A percentile compares a stretch with the other conserved stretches of the same genome.
phyloP scores from a whole-genome alignment of 2,113 vertebrate species.

The Apodemus sylvaticus region DNA sequence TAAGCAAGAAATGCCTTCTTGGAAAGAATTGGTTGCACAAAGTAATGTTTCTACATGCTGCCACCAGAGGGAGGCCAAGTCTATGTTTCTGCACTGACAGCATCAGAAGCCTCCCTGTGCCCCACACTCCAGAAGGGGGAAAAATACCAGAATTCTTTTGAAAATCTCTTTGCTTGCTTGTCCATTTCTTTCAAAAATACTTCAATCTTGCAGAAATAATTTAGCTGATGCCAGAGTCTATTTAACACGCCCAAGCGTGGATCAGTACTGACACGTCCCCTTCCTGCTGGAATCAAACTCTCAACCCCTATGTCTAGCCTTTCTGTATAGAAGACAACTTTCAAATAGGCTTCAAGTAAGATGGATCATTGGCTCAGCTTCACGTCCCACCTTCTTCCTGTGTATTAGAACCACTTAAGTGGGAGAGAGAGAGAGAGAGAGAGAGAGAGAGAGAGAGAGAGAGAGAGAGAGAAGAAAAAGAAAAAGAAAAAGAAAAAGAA shows the following conservation, averaged over 20 bases:
- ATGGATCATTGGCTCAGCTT: constrained; percentile 52
- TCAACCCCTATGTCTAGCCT: constrained; percentile 33
- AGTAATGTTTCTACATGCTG: background rate
- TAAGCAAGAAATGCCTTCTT: background rate
- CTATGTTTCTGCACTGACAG: background rate
- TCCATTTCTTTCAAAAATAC: constrained; percentile 68
- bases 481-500: no score
- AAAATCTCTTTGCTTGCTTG: constrained; percentile 62
- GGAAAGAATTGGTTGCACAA: background rate
- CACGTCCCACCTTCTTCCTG: background rate
- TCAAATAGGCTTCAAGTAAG: constrained; percentile 50
- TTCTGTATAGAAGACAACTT: constrained; percentile 1
- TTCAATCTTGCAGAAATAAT: constrained; percentile 70
- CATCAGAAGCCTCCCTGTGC: rapidly evolving
- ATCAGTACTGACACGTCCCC: constrained; percentile 36
- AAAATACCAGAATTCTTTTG: constrained; percentile 49
- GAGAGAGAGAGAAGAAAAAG: no score
- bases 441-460: no score
- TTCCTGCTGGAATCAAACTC: constrained; percentile 54
- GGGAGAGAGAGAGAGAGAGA: background rate
- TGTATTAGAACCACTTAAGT: background rate
- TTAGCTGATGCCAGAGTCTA: constrained; percentile 66
- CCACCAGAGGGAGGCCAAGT: constrained; percentile 65
- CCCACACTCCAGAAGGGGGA: background rate
- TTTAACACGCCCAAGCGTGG: constrained; percentile 58